phyloP scores from a whole-genome alignment of 2,888 invertebrate genomes.

The Apamea epomidion region DNA sequence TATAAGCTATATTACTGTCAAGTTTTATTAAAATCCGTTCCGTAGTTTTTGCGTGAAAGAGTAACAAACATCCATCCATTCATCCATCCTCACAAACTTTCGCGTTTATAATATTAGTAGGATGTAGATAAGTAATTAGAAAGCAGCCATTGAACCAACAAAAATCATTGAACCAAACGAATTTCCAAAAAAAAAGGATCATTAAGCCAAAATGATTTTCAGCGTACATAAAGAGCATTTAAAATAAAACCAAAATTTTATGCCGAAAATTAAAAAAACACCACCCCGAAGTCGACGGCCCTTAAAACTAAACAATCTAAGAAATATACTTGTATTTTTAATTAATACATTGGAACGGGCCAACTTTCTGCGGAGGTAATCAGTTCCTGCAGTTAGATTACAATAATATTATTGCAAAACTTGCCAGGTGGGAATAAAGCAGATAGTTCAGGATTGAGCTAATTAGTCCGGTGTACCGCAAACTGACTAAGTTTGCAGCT shows the following conservation, averaged over 20 bases:
- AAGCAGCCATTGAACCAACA: not conserved
- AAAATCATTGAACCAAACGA: not conserved
- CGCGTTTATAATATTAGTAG: no score
- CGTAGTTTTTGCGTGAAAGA: no score
- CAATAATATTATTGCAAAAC: slow-evolving; percentile 60
- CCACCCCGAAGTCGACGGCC: no score
- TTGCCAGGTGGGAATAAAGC: slow-evolving; percentile 30
- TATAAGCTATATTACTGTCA: no score
- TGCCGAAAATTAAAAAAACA: not conserved
- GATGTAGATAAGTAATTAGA: no score
- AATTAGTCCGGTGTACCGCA: slow-evolving; percentile 49
- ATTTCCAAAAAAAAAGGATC: not conserved
- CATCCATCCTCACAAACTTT: no score
- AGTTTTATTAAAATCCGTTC: no score
- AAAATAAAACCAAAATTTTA: not conserved
- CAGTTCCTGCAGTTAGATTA: slow-evolving; percentile 53
- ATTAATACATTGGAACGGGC: not conserved
- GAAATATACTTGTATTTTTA: slow-evolving; percentile 30
- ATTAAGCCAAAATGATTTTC: not conserved
- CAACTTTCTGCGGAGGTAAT: slow-evolving; percentile 36
- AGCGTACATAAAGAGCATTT: not conserved
- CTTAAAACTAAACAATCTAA: slow-evolving; percentile 1
- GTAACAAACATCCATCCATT: no score
- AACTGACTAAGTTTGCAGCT: slow-evolving; percentile 49
- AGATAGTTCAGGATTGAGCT: slow-evolving; percentile 36